Evolutionary conservation across 2,888 invertebrate species (phyloP).

Genomic region (Drosophila pegasa): DNA sequence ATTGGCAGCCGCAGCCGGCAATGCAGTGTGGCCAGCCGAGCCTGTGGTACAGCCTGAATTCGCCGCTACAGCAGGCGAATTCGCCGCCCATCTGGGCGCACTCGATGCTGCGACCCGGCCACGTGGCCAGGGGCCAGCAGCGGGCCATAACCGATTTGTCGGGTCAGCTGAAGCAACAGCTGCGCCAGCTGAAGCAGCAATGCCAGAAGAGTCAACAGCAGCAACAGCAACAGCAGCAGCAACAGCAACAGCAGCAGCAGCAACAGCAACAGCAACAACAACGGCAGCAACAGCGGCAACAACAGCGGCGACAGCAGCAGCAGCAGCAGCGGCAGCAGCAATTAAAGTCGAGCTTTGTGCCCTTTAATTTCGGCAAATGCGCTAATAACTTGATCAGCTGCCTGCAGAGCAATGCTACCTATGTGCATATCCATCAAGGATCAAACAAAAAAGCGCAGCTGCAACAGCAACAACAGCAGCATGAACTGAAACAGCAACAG

Average conservation of each 20-base stretch:
- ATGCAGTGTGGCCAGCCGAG: neutral
- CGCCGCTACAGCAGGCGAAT: neutral
- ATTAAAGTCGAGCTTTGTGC: neutral
- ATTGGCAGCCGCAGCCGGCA: neutral
- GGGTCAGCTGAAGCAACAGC: slow-evolving; percentile 1
- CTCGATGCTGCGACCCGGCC: neutral
- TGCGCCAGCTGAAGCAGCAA: slow-evolving; percentile 3
- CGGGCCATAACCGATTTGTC: slow-evolving; percentile 5
- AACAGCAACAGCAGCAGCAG: neutral
- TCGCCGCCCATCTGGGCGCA: neutral
- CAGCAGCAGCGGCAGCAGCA: neutral
- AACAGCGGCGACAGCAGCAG: slow-evolving; percentile 2
- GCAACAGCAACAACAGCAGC: too few species aligned
- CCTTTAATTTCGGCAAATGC: slow-evolving; percentile 59
- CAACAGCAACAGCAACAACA: neutral
- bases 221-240: neutral
- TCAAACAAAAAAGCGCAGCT: neutral
- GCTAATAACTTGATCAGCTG: slow-evolving; percentile 33
- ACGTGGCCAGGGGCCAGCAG: neutral
- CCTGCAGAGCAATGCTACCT: neutral
- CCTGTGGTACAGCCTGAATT: neutral
- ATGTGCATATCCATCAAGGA: neutral
- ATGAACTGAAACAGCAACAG: too few species aligned
- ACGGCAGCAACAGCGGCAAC: slow-evolving; percentile 12
- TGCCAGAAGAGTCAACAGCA: neutral